Base-by-base conservation (phyloP, 2,888 invertebrate genomes). In the Phrixothrix hirtus region DNA sequence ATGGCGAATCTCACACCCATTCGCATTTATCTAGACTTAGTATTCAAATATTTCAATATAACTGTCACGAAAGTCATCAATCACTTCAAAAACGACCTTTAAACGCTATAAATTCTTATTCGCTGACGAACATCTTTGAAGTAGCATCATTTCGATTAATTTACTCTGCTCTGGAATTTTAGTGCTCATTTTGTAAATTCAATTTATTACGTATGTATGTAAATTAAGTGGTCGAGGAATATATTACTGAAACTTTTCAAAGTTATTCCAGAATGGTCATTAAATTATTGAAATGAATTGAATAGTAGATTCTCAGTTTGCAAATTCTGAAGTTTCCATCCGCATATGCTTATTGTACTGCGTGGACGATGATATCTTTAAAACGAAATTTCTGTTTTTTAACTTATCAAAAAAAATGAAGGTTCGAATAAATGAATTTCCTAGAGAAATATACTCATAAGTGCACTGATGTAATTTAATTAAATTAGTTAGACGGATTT, bases 41-140 rank as follows among this genome's bases (percentile, higher is more conserved):
- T 42, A 51, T 53, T 52, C 55, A 51, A 54, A 59, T 57, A 59
- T 59, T 59, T 59, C 59, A 59, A 59, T 59, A 59, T 59, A 57
- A 53, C 50, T 51, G 56, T 57, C 59, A 55, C 36, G 47, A 15
- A 39, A 30, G 51, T 42, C 41, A 59, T 59, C 56, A 57, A 59
- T 59, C 59, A 59, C 56, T 39, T 16, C 26, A 38, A 21, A 7
- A 21, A 21, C 21, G 21, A 21, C 21, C 21, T 21, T 7, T 21
- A 21, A 7, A 21, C 21, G 21, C 21, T 21, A 21, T 21, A 21
- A 21, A 21, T 21, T 21, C 21, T 7, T 21, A 21, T 21, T 21
- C 21, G 21, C 7, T 21, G 21, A 21, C 21, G 21, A 21, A 21
- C 21, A 21, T 21, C 21, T 7, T 21, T 21, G 7, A 21, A 21